These are phyloP conservation scores for Squalus acanthias DNA, from an alignment of 2,797 vertebrate genomes.

Conservation along the genomic window DNA sequence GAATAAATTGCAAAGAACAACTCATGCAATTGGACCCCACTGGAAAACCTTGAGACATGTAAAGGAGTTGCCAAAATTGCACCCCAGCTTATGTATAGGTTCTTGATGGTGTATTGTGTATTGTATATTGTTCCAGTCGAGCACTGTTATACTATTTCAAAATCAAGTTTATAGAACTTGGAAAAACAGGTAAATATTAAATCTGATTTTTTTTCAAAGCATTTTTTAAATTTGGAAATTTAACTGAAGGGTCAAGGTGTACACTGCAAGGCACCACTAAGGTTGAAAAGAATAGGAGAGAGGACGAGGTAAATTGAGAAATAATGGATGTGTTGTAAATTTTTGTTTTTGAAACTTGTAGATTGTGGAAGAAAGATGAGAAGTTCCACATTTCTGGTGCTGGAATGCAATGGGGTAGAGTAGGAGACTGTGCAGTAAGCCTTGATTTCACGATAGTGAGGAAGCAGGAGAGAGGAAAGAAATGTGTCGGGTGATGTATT, in stretches of 20 bases:
- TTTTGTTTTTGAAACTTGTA: background rate
- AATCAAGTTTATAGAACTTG: no score
- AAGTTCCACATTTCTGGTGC: background rate
- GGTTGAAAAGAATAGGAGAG: background rate
- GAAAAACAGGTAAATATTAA: background rate
- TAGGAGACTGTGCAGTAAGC: background rate
- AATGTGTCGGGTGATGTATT: background rate
- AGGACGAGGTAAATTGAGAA: background rate
- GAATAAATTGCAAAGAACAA: background rate
- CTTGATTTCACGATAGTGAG: background rate
- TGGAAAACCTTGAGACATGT: background rate
- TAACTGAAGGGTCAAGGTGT: background rate
- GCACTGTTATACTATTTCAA: no score
- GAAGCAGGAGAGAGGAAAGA: background rate
- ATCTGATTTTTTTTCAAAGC: background rate
- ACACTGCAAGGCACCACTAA: background rate
- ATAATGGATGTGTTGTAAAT: background rate
- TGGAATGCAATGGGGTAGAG: background rate
- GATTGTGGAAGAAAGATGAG: background rate
- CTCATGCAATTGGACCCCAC: background rate
- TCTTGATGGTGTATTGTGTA: no score
- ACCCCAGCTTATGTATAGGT: no score
- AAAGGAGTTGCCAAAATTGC: no score
- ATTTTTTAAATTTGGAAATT: background rate
- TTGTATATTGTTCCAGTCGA: no score